These are phyloP conservation scores for Drosophila borborema DNA, from an alignment of 2,888 invertebrate species.

Conservation along the genomic window DNA sequence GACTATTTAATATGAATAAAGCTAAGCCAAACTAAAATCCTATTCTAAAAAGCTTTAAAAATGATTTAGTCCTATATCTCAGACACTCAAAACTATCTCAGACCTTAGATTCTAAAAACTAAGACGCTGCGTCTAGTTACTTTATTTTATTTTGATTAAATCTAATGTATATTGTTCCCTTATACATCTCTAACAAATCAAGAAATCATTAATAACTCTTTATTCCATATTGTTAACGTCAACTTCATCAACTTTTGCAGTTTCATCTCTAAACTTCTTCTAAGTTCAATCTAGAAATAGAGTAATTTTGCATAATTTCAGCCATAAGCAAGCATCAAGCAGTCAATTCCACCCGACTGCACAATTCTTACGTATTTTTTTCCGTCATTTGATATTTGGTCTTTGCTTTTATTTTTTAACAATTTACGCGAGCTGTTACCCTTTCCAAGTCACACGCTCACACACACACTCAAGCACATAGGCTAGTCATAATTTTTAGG, in stretches of 20 bases:
- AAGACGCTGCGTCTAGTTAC: background rate
- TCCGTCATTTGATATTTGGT: conserved; percentile 52
- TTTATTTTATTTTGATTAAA: background rate
- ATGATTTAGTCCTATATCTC: background rate
- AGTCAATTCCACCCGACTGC: background rate
- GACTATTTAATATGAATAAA: too few relatives aligned
- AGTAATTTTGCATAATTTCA: background rate
- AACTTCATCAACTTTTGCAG: background rate
- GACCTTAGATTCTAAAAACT: too few relatives aligned
- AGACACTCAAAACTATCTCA: too few relatives aligned
- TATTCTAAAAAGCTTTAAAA: background rate
- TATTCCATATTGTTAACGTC: background rate
- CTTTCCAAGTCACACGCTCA: conserved; percentile 58
- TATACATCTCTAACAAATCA: too few relatives aligned
- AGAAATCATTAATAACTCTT: background rate
- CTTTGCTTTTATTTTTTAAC: conserved; percentile 62
- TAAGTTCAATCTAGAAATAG: background rate
- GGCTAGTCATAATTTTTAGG: conserved; percentile 72
- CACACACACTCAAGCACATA: conserved; percentile 19
- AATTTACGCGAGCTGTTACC: conserved; percentile 75
- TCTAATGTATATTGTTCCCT: background rate
- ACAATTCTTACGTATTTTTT: background rate
- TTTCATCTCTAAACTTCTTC: background rate
- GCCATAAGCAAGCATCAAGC: background rate
- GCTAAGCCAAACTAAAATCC: too few relatives aligned